A percentile compares a stretch with the other conserved stretches of the same genome.
phyloP scores from a whole-genome alignment of 2,888 invertebrate genomes.

The Graphium colonna region DNA sequence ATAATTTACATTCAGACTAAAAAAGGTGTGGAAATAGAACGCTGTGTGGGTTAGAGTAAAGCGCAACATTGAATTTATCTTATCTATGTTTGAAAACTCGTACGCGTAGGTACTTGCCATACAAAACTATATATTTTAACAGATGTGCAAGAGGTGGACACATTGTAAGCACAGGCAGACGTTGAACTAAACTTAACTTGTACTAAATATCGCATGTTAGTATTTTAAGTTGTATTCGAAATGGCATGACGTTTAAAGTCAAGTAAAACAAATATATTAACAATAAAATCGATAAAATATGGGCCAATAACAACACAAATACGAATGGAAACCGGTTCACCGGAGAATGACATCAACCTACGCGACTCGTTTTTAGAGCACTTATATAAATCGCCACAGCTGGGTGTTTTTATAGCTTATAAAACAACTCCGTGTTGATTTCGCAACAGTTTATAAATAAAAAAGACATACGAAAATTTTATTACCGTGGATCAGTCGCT shows the following conservation, averaged over 20 bases:
- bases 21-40: too few relatives aligned
- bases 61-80: too few relatives aligned
- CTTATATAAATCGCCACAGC: constrained; percentile 48
- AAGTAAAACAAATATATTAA: constrained; percentile 8
- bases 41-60: too few relatives aligned
- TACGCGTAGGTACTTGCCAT: too few relatives aligned
- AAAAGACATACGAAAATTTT: constrained; percentile 36
- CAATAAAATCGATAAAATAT: constrained; percentile 18
- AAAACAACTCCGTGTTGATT: constrained; percentile 44
- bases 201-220: neutral
- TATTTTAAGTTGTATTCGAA: neutral
- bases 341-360: constrained; percentile 46
- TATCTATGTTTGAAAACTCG: too few relatives aligned
- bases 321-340: constrained; percentile 41
- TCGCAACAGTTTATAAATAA: constrained; percentile 39
- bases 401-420: constrained; percentile 40
- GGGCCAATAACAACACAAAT: constrained; percentile 32
- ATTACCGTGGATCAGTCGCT: constrained; percentile 36
- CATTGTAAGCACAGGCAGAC: too few relatives aligned
- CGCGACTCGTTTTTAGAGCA: constrained; percentile 50
- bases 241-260: neutral
- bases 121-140: too few relatives aligned
- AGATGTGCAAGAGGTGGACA: too few relatives aligned
- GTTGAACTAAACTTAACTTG: too few relatives aligned
- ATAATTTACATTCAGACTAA: too few relatives aligned